Conservation (phyloP, 2,113 vertebrate genomes). For the Spizaetus ornatus region DNA sequence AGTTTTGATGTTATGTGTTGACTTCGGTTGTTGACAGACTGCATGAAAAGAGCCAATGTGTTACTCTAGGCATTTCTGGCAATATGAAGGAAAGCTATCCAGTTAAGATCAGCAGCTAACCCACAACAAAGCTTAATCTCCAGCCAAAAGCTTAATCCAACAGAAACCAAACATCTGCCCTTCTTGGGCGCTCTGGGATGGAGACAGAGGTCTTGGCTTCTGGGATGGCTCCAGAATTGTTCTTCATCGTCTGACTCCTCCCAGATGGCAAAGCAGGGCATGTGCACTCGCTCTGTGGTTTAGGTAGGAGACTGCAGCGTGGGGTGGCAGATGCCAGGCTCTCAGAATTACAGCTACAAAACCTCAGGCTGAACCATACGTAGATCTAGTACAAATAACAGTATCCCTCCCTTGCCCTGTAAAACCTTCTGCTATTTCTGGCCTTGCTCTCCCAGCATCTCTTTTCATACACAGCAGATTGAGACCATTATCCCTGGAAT, state of each 20-base stretch:
- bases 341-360: not conserved
- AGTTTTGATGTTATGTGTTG: not conserved
- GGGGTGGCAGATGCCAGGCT: not conserved
- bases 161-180: constrained; percentile 38
- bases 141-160: constrained; percentile 49
- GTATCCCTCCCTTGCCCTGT: not conserved
- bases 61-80: constrained; percentile 18
- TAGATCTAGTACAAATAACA: not conserved
- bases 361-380: not conserved
- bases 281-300: not conserved
- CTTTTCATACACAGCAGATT: not conserved
- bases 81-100: not conserved
- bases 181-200: not conserved
- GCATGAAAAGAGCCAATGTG: not conserved
- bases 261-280: not conserved
- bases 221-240: not conserved
- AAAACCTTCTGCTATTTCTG: constrained; percentile 18
- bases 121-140: constrained; percentile 18
- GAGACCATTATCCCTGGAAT: not conserved
- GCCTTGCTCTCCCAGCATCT: not conserved
- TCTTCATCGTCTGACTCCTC: not conserved
- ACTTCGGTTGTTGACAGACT: not conserved
- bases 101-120: constrained; percentile 34
- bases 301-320: not conserved
- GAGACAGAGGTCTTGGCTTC: not conserved